phyloP scores from a whole-genome alignment of 2,888 invertebrate species.

The Epicampocera succincta region DNA sequence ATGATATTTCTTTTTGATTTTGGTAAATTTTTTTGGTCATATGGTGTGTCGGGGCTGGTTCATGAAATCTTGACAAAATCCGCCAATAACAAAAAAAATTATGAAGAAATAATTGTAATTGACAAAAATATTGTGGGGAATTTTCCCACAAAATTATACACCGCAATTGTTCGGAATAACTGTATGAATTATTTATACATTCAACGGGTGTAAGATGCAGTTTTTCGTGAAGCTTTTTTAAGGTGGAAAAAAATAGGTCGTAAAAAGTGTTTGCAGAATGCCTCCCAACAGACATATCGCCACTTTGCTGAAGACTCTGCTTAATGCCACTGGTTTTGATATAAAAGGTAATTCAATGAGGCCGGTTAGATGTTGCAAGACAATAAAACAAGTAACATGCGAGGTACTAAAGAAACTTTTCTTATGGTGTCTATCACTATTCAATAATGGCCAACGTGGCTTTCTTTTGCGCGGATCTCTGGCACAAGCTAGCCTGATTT shows the following conservation, averaged over 20 bases:
- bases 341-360: too few relatives aligned
- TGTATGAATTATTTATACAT: slow-evolving; percentile 30
- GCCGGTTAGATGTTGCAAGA: too few relatives aligned
- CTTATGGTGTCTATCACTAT: too few relatives aligned
- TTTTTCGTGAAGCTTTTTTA: not conserved
- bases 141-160: slow-evolving; percentile 52
- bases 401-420: too few relatives aligned
- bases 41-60: slow-evolving; percentile 2
- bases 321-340: too few relatives aligned
- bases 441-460: too few relatives aligned
- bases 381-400: too few relatives aligned
- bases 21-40: slow-evolving; percentile 7
- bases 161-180: slow-evolving; percentile 35
- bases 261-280: not conserved
- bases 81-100: not conserved
- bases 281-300: too few relatives aligned
- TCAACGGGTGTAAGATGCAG: not conserved
- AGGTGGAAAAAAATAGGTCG: not conserved
- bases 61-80: slow-evolving; percentile 19
- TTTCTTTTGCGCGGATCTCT: too few relatives aligned
- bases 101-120: slow-evolving; percentile 47
- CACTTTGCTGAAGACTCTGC: too few relatives aligned
- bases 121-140: slow-evolving; percentile 34
- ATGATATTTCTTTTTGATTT: slow-evolving; percentile 48
- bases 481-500: too few relatives aligned